These are phyloP conservation scores for Mylabris sibirica DNA, from an alignment of 2,888 invertebrate species.

Conservation along the genomic window DNA sequence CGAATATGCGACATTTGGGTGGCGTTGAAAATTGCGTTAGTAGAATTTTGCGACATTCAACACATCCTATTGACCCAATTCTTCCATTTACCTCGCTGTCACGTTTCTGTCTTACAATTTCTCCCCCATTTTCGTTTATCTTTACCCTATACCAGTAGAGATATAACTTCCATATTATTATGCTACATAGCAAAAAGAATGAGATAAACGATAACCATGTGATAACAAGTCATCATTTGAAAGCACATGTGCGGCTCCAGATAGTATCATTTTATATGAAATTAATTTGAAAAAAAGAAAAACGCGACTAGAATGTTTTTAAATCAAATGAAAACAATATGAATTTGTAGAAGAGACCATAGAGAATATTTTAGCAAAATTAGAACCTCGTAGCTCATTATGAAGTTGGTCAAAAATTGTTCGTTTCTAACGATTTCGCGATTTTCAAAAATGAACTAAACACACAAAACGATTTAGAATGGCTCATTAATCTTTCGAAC, in stretches of 20 bases:
- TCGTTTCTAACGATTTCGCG: too few species aligned
- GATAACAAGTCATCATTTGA: not conserved
- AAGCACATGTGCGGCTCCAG: not conserved
- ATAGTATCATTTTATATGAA: not conserved
- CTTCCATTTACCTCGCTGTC: conserved; percentile 1
- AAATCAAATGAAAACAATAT: not conserved
- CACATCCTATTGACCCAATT: conserved; percentile 4
- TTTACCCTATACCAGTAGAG: not conserved
- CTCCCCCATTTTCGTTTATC: conserved; percentile 2
- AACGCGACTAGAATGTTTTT: not conserved
- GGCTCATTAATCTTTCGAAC: too few species aligned
- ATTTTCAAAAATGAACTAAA: too few species aligned
- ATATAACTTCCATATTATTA: not conserved
- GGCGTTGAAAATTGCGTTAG: not conserved
- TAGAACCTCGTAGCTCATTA: too few species aligned
- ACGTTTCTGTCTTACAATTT: conserved; percentile 2
- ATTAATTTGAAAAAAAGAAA: not conserved
- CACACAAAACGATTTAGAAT: too few species aligned
- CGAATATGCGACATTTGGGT: conserved; percentile 5
- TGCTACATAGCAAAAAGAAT: not conserved
- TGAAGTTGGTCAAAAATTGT: too few species aligned
- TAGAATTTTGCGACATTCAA: not conserved
- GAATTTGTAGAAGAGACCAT: too few species aligned
- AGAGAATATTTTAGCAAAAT: too few species aligned
- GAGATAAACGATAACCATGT: not conserved